phyloP scores from a whole-genome alignment of 2,113 vertebrate genomes.

The Corydoras maculifer region DNA sequence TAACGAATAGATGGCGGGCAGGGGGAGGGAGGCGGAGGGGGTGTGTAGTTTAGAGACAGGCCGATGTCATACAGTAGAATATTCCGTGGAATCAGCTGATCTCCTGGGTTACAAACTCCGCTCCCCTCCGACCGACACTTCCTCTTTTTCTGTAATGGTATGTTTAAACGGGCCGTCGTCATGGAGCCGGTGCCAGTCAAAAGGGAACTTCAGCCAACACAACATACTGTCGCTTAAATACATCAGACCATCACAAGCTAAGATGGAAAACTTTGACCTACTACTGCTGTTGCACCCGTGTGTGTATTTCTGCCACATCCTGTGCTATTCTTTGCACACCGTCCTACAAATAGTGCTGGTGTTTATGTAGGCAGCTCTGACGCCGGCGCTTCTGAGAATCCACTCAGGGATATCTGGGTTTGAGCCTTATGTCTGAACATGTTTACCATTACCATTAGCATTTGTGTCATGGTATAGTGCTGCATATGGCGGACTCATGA shows the following conservation, averaged over 20 bases:
- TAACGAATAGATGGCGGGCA: not conserved
- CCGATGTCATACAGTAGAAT: conserved; percentile 23
- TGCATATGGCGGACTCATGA: too few relatives aligned
- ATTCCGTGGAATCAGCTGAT: conserved; percentile 31
- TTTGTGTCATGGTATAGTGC: too few relatives aligned
- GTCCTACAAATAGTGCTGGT: not conserved
- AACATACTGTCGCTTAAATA: conserved; percentile 1
- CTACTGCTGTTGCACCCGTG: not conserved
- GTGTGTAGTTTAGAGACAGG: not conserved
- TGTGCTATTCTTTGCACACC: conserved; percentile 9
- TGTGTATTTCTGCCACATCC: conserved; percentile 1
- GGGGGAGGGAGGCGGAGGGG: not conserved
- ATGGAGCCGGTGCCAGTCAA: conserved; percentile 6
- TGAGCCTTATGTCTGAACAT: too few relatives aligned
- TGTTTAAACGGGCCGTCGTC: conserved; percentile 26
- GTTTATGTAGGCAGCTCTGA: not conserved
- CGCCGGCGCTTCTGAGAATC: not conserved
- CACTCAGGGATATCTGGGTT: too few relatives aligned
- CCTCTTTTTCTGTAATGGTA: conserved; percentile 30
- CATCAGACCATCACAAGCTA: not conserved
- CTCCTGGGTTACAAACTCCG: conserved; percentile 28
- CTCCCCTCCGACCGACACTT: conserved; percentile 19
- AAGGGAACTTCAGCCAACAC: conserved; percentile 1
- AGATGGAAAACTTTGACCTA: conserved; percentile 5
- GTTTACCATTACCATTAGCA: too few relatives aligned